phyloP scores from a whole-genome alignment of 2,797 vertebrate genomes.

The Thaleichthys pacificus region DNA sequence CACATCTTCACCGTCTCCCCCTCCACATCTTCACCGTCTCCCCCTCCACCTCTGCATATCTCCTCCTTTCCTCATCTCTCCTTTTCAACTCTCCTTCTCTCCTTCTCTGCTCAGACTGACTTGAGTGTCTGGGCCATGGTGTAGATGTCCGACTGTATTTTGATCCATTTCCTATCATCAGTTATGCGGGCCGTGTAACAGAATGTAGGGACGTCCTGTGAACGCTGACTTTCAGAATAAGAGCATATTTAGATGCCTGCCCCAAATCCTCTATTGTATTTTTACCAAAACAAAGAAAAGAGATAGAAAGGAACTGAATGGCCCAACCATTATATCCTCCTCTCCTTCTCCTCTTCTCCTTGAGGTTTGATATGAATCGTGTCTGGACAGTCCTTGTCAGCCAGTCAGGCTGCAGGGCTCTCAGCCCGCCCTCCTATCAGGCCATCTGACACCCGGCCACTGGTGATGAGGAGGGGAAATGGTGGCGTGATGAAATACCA shows the following conservation, averaged over 20 bases:
- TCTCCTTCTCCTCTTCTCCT: neutral
- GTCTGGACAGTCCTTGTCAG: constrained; percentile 54
- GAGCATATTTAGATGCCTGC: no score
- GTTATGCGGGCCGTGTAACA: no score
- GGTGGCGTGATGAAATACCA: constrained; percentile 56
- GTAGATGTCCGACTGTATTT: no score
- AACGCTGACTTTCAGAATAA: no score
- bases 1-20: neutral
- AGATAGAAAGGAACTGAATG: no score
- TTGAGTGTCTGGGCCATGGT: no score
- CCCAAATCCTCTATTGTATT: no score
- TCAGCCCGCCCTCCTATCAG: constrained; percentile 45
- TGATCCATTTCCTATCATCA: no score
- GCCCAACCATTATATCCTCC: neutral
- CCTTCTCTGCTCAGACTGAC: neutral
- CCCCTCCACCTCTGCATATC: neutral
- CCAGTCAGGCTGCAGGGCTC: constrained; percentile 35
- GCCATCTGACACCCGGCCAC: constrained; percentile 55
- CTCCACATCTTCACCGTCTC: neutral
- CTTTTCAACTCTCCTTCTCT: neutral
- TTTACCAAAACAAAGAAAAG: no score
- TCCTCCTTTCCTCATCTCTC: constrained; percentile 4
- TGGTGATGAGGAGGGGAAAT: constrained; percentile 49
- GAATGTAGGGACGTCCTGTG: no score
- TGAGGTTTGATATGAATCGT: constrained; percentile 49